A percentile compares a stretch with the other conserved stretches of the same genome.
Conservation (phyloP, 2,888 invertebrate species). For the Sceliomorpha sp. region DNA sequence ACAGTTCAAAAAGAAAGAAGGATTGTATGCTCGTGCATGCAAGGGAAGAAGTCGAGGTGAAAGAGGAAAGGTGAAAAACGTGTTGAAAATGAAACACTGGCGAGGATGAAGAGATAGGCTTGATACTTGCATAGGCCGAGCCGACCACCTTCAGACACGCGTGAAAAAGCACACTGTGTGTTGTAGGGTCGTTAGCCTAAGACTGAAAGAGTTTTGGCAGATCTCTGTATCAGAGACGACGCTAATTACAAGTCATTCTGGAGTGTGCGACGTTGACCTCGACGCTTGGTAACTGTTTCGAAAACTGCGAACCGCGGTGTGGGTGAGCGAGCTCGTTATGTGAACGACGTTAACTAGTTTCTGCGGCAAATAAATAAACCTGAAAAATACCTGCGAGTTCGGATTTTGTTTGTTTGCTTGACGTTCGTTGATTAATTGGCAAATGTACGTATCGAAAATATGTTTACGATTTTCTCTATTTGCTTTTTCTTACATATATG, state of each 20-base stretch:
- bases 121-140: constrained; percentile 43
- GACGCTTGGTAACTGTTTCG: constrained; percentile 12
- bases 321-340: neutral
- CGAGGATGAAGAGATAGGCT: constrained; percentile 31
- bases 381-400: too few relatives aligned
- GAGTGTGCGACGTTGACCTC: constrained; percentile 25
- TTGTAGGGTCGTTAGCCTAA: constrained; percentile 58
- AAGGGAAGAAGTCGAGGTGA: constrained; percentile 24
- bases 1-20: constrained; percentile 10
- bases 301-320: constrained; percentile 31
- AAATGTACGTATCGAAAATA: too few relatives aligned
- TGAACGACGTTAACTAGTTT: too few relatives aligned
- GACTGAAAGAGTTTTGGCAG: constrained; percentile 56
- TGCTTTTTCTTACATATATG: too few relatives aligned
- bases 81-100: constrained; percentile 45
- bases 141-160: constrained; percentile 34
- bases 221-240: constrained; percentile 51
- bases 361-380: too few relatives aligned
- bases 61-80: constrained; percentile 36
- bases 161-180: constrained; percentile 38
- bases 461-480: too few relatives aligned
- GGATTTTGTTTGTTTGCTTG: too few relatives aligned
- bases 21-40: constrained; percentile 25
- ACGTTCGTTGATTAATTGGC: too few relatives aligned
- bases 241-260: constrained; percentile 53